phyloP scores from a whole-genome alignment of 2,113 vertebrate genomes.

The Xenopus laevis region DNA sequence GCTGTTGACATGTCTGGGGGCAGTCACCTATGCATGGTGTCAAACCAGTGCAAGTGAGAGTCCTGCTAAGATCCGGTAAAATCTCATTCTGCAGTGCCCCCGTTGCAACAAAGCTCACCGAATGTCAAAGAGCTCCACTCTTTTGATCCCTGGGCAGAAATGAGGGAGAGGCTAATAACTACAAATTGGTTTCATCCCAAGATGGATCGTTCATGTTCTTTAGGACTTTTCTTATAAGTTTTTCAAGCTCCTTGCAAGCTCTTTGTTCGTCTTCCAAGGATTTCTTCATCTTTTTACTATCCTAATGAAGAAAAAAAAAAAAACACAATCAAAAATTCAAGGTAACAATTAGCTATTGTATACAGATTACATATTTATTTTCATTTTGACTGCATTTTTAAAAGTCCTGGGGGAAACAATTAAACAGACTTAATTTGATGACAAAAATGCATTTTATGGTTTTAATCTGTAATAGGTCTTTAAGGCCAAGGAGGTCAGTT shows the following conservation, averaged over 20 bases:
- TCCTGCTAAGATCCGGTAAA: conserved; percentile 57
- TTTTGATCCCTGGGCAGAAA: conserved; percentile 54
- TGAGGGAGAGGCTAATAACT: conserved; percentile 53
- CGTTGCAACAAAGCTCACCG: conserved; percentile 48
- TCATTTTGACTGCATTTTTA: too few relatives aligned
- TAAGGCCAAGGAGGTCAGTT: too few relatives aligned
- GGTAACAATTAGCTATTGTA: background rate
- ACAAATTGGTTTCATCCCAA: conserved; percentile 96
- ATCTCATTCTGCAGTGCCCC: conserved; percentile 58
- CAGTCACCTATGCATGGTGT: conserved; percentile 53
- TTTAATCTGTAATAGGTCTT: too few relatives aligned
- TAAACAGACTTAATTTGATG: too few relatives aligned
- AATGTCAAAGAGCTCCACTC: conserved; percentile 51
- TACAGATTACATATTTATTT: too few relatives aligned
- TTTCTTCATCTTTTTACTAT: conserved; percentile 96
- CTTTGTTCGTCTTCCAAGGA: conserved; percentile 92
- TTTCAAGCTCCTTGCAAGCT: conserved; percentile 90
- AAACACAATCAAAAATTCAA: background rate
- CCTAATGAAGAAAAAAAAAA: conserved; percentile 62
- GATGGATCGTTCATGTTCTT: conserved; percentile 93
- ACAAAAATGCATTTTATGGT: too few relatives aligned
- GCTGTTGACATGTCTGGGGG: conserved; percentile 48
- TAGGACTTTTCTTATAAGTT: conserved; percentile 84
- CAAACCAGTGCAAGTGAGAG: conserved; percentile 46
- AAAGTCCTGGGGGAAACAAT: too few relatives aligned